Conservation (phyloP, 2,113 vertebrate species). For the Crotalus helleri region DNA sequence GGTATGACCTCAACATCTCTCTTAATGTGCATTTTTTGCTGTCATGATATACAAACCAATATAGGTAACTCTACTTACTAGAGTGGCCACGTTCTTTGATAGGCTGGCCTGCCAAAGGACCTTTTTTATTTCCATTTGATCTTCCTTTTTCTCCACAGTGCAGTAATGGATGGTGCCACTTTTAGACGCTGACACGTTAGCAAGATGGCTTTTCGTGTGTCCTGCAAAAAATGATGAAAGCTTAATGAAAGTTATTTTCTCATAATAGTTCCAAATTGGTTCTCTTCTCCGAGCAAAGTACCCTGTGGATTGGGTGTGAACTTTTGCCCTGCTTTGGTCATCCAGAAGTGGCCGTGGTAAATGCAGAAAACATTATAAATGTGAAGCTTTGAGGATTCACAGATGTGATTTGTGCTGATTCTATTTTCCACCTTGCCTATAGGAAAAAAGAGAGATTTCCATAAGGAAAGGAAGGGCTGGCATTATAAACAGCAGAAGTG, state of each 20-base stretch:
- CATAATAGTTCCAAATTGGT: conserved; percentile 60
- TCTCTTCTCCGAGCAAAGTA: conserved; percentile 35
- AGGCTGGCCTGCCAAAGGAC: conserved; percentile 28
- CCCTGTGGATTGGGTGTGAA: conserved; percentile 55
- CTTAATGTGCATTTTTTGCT: neutral
- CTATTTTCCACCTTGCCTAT: neutral
- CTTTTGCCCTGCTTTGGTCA: conserved; percentile 55
- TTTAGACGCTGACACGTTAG: conserved; percentile 63
- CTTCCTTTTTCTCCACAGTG: conserved; percentile 28
- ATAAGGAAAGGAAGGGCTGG: neutral
- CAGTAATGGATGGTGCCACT: conserved; percentile 62
- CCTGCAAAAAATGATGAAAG: conserved; percentile 64
- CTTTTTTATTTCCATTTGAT: conserved; percentile 55
- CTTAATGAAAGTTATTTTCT: conserved; percentile 71
- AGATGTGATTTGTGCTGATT: conserved; percentile 28
- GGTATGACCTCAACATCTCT: neutral
- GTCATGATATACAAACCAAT: conserved; percentile 23
- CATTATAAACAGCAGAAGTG: conserved; percentile 13
- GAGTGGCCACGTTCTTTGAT: neutral
- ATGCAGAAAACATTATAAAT: conserved; percentile 28
- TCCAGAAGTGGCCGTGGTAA: conserved; percentile 40
- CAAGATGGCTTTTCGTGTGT: conserved; percentile 51
- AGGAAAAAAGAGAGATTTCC: neutral
- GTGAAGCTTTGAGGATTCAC: conserved; percentile 30
- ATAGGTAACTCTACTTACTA: conserved; percentile 35